Percentiles rank a stretch among this genome's conserved stretches.
Conservation (phyloP, 2,888 invertebrate species). For the Ophion slaviceki region DNA sequence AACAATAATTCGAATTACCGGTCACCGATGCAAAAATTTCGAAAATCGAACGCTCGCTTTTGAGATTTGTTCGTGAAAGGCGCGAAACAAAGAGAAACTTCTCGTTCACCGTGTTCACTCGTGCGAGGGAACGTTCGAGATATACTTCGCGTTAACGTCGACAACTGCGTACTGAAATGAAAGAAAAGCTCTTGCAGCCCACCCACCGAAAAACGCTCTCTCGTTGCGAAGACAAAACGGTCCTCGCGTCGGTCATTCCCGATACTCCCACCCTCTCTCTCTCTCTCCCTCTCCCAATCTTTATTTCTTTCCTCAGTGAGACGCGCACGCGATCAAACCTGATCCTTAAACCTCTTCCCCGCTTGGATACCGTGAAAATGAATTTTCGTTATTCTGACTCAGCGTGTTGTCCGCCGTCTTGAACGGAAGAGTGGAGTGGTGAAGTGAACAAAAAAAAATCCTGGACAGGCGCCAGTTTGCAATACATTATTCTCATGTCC, state of each 20-base stretch:
- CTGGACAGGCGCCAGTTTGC: conserved; percentile 71
- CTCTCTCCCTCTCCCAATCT: conserved; percentile 17
- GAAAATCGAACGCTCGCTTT: not conserved
- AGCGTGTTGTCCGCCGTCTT: conserved; percentile 74
- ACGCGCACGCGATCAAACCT: conserved; percentile 71
- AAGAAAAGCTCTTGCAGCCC: conserved; percentile 52
- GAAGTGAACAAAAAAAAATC: conserved; percentile 22
- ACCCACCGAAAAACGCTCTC: conserved; percentile 44
- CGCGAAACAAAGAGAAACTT: conserved; percentile 12
- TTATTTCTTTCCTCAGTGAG: conserved; percentile 33
- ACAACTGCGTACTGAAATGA: conserved; percentile 68
- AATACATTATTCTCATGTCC: conserved; percentile 45
- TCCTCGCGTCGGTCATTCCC: conserved; percentile 38
- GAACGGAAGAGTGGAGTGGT: conserved; percentile 39
- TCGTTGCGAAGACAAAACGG: conserved; percentile 50
- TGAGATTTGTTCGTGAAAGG: not conserved
- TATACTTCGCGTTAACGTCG: conserved; percentile 60
- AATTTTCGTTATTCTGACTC: conserved; percentile 76
- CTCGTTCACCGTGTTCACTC: conserved; percentile 18
- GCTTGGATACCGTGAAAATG: conserved; percentile 68
- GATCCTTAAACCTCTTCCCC: conserved; percentile 33
- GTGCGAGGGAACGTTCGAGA: conserved; percentile 25
- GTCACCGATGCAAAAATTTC: not conserved
- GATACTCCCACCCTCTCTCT: conserved; percentile 18
- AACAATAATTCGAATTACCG: not conserved